These are phyloP conservation scores for Eubasilissa splendida DNA, from an alignment of 2,888 invertebrate genomes.

Conservation along the genomic window DNA sequence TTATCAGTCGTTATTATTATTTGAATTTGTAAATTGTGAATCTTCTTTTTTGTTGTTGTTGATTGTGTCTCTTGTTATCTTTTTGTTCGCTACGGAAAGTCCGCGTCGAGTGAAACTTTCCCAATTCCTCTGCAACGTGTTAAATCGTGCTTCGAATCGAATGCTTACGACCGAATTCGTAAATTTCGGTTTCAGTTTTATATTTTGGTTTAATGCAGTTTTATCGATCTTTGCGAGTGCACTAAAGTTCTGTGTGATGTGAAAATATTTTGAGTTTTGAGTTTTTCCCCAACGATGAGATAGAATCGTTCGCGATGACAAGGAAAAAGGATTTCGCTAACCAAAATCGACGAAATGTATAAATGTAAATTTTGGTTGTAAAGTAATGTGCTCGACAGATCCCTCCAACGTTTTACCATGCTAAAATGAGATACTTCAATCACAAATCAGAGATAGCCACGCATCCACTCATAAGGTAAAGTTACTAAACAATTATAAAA, in stretches of 20 bases:
- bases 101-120: background rate
- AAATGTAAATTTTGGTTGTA: background rate
- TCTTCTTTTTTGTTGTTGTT: slow-evolving; percentile 1
- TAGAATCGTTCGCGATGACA: no score
- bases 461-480: slow-evolving; percentile 28
- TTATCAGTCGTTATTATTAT: slow-evolving; percentile 11
- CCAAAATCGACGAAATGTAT: no score
- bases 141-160: no score
- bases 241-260: no score
- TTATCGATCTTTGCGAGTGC: no score
- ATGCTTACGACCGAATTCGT: no score
- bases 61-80: background rate
- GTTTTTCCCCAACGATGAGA: no score
- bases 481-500: background rate
- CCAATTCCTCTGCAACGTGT: slow-evolving; percentile 7
- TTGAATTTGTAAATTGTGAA: background rate
- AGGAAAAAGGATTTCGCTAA: no score
- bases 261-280: no score
- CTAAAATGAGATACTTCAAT: slow-evolving; percentile 28
- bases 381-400: background rate
- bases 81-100: background rate
- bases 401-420: background rate
- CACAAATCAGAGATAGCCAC: slow-evolving; percentile 23
- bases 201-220: no score
- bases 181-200: no score